These are phyloP conservation scores for Labroides dimidiatus DNA, from an alignment of 2,797 vertebrate genomes.

Conservation along the genomic window DNA sequence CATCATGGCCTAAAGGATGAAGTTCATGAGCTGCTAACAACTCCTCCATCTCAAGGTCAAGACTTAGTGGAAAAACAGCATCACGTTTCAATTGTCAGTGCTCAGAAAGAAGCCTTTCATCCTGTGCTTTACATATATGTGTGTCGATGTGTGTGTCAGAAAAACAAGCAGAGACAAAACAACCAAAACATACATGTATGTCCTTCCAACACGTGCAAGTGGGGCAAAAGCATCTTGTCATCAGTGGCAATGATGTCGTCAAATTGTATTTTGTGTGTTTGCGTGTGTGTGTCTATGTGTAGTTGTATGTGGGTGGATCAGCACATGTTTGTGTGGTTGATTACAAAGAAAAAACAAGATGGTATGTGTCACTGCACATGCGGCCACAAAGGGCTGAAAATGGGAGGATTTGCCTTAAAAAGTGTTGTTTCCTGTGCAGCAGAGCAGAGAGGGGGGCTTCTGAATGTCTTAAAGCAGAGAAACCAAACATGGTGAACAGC, in stretches of 20 bases:
- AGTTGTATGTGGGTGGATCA: neutral
- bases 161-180: conserved; percentile 13
- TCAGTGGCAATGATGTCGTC: neutral
- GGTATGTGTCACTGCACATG: conserved; percentile 22
- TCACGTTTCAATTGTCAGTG: conserved; percentile 26
- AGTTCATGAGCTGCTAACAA: neutral
- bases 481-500: too few species aligned
- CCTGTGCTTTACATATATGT: neutral
- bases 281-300: conserved; percentile 1
- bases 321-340: neutral
- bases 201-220: conserved; percentile 50
- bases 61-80: conserved; percentile 19
- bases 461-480: too few species aligned
- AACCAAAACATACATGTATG: conserved; percentile 38
- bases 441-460: neutral
- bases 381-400: conserved; percentile 6
- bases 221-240: conserved; percentile 30
- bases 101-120: neutral
- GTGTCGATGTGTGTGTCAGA: conserved; percentile 18
- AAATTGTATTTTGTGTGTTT: neutral
- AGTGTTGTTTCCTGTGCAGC: conserved; percentile 17
- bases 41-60: neutral
- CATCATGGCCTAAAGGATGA: neutral
- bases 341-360: conserved; percentile 24
- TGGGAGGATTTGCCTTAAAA: conserved; percentile 29